These are phyloP conservation scores for Prunella strophiata DNA, from an alignment of 2,797 vertebrate genomes.

Conservation along the genomic window DNA sequence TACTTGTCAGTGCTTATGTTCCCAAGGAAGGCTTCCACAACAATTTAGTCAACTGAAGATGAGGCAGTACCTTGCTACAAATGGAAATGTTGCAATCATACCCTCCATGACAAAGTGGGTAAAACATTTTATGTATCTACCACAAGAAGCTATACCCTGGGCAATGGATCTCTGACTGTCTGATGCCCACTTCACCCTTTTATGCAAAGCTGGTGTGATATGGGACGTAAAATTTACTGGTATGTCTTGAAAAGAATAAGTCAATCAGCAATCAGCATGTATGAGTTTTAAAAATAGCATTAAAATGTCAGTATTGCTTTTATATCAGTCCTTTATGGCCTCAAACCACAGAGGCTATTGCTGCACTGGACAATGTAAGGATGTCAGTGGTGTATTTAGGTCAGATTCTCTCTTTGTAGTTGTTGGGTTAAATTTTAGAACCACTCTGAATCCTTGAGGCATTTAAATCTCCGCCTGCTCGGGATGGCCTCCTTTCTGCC, in stretches of 20 bases:
- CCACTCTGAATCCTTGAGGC: conserved; percentile 6
- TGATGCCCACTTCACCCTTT: background rate
- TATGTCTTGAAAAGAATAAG: background rate
- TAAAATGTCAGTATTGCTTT: conserved; percentile 3
- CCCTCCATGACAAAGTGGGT: background rate
- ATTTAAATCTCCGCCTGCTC: conserved; percentile 30
- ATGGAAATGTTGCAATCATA: background rate
- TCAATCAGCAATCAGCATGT: background rate
- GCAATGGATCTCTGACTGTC: background rate
- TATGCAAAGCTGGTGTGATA: background rate
- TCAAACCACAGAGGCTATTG: background rate
- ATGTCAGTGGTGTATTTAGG: conserved; percentile 40
- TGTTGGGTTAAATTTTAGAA: conserved; percentile 56
- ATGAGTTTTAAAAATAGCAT: background rate
- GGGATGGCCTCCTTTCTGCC: conserved; percentile 47
- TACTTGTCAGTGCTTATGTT: background rate
- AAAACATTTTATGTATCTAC: background rate
- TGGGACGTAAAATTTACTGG: background rate
- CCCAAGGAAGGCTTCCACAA: conserved; percentile 1
- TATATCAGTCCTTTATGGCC: background rate
- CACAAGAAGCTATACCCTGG: background rate
- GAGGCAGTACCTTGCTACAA: background rate
- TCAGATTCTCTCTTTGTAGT: conserved; percentile 49
- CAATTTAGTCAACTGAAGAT: background rate
- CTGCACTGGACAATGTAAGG: background rate